Evolutionary conservation across 1,140 invertebrate genomes (phyloP).

Genomic region (Wiebesia pumilae): DNA sequence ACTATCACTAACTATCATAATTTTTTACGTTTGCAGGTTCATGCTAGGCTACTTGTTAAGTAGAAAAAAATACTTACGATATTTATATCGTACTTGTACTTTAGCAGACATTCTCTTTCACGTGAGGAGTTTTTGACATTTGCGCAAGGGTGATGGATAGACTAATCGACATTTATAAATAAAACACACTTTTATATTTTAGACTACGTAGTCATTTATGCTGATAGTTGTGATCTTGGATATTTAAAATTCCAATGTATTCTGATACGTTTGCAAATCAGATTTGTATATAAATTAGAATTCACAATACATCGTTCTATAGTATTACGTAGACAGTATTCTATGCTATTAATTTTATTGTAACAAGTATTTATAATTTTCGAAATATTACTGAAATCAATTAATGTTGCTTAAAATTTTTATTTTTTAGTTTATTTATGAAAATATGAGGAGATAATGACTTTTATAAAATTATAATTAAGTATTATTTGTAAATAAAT

Average conservation of each 20-base stretch:
- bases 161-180: slow-evolving; percentile 18
- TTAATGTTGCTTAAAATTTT: too few relatives aligned
- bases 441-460: too few relatives aligned
- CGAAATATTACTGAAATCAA: too few relatives aligned
- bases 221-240: background rate
- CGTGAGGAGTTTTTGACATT: background rate
- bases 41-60: background rate
- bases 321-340: too few relatives aligned
- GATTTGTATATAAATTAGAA: too few relatives aligned
- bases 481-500: too few relatives aligned
- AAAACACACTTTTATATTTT: slow-evolving; percentile 23
- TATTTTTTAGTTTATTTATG: too few relatives aligned
- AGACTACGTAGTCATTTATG: background rate
- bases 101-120: slow-evolving; percentile 13
- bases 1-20: background rate
- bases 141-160: slow-evolving; percentile 28
- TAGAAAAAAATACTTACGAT: background rate
- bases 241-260: slow-evolving; percentile 25
- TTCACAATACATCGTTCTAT: too few relatives aligned
- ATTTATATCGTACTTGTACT: slow-evolving; percentile 29
- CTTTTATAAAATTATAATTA: too few relatives aligned
- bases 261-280: background rate
- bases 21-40: background rate
- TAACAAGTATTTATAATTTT: too few relatives aligned
- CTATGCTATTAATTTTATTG: too few relatives aligned